phyloP scores from a whole-genome alignment of 2,113 vertebrate genomes.

The Myotis yumanensis region DNA sequence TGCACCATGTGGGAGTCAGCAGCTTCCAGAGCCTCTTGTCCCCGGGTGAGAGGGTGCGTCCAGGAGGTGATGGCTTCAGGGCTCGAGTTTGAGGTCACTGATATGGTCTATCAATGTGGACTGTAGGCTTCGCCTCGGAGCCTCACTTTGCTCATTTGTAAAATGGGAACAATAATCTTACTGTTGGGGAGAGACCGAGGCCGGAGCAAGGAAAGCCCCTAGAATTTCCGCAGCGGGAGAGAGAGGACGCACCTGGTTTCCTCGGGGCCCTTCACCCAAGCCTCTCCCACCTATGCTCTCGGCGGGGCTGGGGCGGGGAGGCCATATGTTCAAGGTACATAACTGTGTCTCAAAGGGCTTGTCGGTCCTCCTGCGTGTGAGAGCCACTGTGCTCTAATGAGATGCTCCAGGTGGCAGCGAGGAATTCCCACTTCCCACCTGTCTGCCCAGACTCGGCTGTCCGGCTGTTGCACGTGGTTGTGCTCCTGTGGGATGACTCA shows the following conservation, averaged over 20 bases:
- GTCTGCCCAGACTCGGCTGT: accelerated
- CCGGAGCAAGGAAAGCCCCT: background rate
- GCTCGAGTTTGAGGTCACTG: background rate
- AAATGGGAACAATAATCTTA: background rate
- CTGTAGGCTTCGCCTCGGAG: background rate
- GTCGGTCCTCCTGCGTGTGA: background rate
- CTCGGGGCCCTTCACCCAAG: background rate
- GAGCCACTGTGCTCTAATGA: background rate
- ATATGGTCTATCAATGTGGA: accelerated
- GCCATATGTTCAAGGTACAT: background rate
- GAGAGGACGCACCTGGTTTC: background rate
- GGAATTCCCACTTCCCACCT: background rate
- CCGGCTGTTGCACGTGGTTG: accelerated
- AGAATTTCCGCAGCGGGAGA: background rate
- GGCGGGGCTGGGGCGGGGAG: background rate
- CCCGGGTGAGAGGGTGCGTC: background rate
- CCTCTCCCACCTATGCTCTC: background rate
- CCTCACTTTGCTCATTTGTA: background rate
- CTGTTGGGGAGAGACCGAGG: background rate
- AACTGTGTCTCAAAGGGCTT: background rate
- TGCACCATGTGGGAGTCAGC: accelerated
- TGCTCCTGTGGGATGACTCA: accelerated
- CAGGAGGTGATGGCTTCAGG: background rate
- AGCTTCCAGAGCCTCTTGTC: background rate
- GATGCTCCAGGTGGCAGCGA: background rate